Percentiles rank a stretch among this genome's conserved stretches.
These are phyloP conservation scores for Scaptodrosophila latifasciaeformis DNA, from an alignment of 2,888 invertebrate genomes.

Conservation along the genomic window DNA sequence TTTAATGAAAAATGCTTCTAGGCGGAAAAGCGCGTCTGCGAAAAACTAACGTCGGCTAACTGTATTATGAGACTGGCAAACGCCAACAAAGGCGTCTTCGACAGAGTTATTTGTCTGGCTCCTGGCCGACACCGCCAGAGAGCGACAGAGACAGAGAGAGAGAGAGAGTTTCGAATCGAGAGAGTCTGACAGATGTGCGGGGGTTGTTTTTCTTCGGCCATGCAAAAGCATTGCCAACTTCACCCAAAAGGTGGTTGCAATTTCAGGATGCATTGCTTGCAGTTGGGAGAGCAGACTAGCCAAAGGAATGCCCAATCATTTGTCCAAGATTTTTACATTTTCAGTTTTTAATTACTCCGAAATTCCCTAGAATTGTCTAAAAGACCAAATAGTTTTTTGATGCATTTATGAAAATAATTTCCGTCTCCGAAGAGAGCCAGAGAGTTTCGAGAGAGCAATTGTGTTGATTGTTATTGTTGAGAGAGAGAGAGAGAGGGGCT, in stretches of 20 bases:
- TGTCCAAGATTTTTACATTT: too few species aligned
- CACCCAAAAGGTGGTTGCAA: neutral
- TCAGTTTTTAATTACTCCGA: neutral
- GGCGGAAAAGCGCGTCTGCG: conserved; percentile 65
- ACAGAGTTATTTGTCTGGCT: conserved; percentile 40
- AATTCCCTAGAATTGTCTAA: neutral
- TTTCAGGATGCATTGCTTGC: neutral
- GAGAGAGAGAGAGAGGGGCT: too few species aligned
- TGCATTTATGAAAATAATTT: too few species aligned
- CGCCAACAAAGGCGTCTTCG: conserved; percentile 56
- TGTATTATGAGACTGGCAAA: conserved; percentile 39
- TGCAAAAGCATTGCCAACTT: conserved; percentile 50
- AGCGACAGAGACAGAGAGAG: conserved; percentile 9
- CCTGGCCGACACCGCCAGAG: conserved; percentile 8
- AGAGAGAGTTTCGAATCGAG: conserved; percentile 12
- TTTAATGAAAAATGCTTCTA: conserved; percentile 47
- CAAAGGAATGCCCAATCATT: neutral
- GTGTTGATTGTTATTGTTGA: too few species aligned
- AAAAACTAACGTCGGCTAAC: conserved; percentile 63
- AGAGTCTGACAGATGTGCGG: conserved; percentile 2
- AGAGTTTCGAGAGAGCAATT: too few species aligned
- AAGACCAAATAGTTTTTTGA: neutral
- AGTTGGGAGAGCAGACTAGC: neutral
- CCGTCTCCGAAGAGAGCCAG: too few species aligned
- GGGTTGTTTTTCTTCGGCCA: conserved; percentile 29